Percentiles rank a stretch among this genome's conserved stretches.
Conservation (phyloP, 2,113 vertebrate genomes). For the Takifugu bimaculatus region DNA sequence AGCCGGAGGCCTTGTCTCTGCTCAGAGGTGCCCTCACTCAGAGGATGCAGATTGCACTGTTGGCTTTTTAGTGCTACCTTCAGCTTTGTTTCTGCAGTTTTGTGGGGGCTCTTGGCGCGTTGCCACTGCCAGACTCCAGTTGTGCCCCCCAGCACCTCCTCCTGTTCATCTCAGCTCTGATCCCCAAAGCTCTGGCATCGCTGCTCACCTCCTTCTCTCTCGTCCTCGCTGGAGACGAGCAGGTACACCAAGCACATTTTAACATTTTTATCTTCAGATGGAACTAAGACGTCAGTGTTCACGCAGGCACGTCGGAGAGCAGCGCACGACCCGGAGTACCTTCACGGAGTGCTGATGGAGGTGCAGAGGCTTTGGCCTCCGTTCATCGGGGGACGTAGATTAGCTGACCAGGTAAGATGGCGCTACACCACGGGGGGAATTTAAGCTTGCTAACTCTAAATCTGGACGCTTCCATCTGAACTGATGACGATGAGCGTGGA, state of each 20-base stretch:
- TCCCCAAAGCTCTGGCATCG: constrained; percentile 70
- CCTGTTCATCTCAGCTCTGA: constrained; percentile 71
- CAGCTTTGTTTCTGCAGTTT: constrained; percentile 43
- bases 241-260: constrained; percentile 9
- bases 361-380: constrained; percentile 66
- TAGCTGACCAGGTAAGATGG: constrained; percentile 53
- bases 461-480: too few relatives aligned
- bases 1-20: too few relatives aligned
- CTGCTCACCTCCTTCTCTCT: constrained; percentile 70
- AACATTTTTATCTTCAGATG: too few relatives aligned
- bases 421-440: too few relatives aligned
- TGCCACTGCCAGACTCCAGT: constrained; percentile 57
- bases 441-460: too few relatives aligned
- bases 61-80: too few relatives aligned
- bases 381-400: constrained; percentile 64
- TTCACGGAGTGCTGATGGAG: constrained; percentile 59
- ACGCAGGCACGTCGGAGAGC: constrained; percentile 25
- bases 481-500: too few relatives aligned
- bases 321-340: constrained; percentile 35
- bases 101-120: constrained; percentile 47
- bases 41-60: too few relatives aligned
- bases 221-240: constrained; percentile 50
- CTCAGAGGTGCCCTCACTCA: too few relatives aligned
- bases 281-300: too few relatives aligned
- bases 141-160: constrained; percentile 66